phyloP scores from a whole-genome alignment of 1,140 invertebrate species.

The Orius insidiosus region DNA sequence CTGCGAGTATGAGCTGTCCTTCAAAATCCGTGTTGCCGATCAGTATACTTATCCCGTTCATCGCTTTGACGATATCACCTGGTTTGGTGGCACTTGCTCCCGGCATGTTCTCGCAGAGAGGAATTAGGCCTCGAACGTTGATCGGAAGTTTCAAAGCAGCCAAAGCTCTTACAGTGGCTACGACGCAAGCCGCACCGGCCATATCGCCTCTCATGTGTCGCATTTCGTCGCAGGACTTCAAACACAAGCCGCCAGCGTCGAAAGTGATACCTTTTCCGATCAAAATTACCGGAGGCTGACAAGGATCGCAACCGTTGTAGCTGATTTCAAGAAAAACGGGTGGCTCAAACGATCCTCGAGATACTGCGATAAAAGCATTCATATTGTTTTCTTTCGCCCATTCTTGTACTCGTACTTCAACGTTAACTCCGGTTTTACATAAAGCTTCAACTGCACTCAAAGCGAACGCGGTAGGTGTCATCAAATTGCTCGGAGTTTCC shows the following conservation, averaged over 20 bases:
- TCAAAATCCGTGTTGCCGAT: conserved; percentile 48
- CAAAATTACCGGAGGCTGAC: conserved; percentile 26
- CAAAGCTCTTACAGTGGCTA: conserved; percentile 33
- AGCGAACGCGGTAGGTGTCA: conserved; percentile 42
- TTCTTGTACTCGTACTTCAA: conserved; percentile 23
- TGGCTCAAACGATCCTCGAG: conserved; percentile 40
- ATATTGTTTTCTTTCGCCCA: conserved; percentile 42
- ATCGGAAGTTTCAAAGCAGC: conserved; percentile 34
- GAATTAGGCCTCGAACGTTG: conserved; percentile 36
- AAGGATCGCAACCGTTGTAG: conserved; percentile 25
- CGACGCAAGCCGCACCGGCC: conserved; percentile 43
- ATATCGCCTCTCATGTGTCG: conserved; percentile 45
- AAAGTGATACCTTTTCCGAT: conserved; percentile 42
- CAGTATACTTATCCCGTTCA: conserved; percentile 43
- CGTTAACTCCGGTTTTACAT: conserved; percentile 28
- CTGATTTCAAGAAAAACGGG: conserved; percentile 30
- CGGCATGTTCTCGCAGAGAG: conserved; percentile 45
- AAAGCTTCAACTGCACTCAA: conserved; percentile 28
- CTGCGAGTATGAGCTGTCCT: conserved; percentile 43
- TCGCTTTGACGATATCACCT: conserved; percentile 43
- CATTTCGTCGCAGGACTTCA: conserved; percentile 39
- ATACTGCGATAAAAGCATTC: conserved; percentile 40
- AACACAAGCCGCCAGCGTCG: conserved; percentile 44
- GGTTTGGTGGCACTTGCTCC: conserved; percentile 39
- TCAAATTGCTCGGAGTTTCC: conserved; percentile 44